Evolutionary conservation across 1,140 invertebrate genomes (phyloP).

Genomic region (Drosophila grimshawi): DNA sequence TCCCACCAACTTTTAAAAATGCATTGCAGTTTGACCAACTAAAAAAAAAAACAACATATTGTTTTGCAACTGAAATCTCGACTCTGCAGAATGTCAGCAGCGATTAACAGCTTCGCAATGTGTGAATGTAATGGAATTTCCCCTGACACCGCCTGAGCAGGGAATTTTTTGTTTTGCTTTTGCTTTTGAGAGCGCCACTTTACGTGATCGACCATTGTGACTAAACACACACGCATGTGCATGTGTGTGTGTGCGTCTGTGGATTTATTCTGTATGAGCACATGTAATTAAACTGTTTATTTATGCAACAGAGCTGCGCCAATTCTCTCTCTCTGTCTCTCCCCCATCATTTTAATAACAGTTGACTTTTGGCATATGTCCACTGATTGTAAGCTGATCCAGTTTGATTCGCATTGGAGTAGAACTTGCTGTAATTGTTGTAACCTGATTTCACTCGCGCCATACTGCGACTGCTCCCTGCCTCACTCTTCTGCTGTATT

Average conservation of each 20-base stretch:
- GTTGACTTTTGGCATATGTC: not conserved
- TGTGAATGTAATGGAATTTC: not conserved
- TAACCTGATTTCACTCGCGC: conserved; percentile 14
- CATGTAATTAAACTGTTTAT: conserved; percentile 25
- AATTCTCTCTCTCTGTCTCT: conserved; percentile 8
- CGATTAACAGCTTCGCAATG: too few species aligned
- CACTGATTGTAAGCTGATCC: conserved; percentile 25
- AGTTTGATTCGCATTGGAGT: conserved; percentile 31
- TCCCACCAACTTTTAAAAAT: not conserved
- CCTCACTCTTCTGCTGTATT: not conserved
- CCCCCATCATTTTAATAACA: not conserved
- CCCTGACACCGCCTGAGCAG: not conserved
- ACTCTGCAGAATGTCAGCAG: not conserved
- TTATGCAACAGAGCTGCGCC: conserved; percentile 23
- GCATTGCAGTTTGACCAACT: not conserved
- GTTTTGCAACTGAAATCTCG: not conserved
- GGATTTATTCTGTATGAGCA: conserved; percentile 14
- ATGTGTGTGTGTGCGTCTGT: conserved; percentile 4
- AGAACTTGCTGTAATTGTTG: not conserved
- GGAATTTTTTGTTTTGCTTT: not conserved
- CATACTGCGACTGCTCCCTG: not conserved
- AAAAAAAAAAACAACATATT: not conserved
- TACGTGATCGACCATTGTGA: conserved; percentile 42
- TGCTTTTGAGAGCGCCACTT: conserved; percentile 25
- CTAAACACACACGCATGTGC: conserved; percentile 3